Evolutionary conservation across 2,797 vertebrate species (phyloP).

Genomic region (Hipposideros larvatus): DNA sequence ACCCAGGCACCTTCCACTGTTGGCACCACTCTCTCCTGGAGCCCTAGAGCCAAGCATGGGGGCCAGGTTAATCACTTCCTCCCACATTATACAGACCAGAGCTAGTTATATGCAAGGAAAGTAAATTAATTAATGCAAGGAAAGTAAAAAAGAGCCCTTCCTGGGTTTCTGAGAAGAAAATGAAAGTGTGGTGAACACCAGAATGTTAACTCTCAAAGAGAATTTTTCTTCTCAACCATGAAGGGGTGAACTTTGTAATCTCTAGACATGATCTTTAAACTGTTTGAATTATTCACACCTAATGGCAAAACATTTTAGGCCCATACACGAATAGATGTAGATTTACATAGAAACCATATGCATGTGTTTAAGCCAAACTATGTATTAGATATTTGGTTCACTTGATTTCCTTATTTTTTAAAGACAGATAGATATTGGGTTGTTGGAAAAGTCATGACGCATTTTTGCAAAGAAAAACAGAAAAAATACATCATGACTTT

Average conservation of each 20-base stretch:
- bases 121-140: background rate
- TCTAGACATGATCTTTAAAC: background rate
- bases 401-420: slow-evolving; percentile 21
- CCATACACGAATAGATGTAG: background rate
- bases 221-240: background rate
- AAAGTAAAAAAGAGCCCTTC: background rate
- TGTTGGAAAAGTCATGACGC: too few relatives aligned
- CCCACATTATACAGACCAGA: background rate
- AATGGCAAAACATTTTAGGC: background rate
- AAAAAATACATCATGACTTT: too few relatives aligned
- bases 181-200: background rate
- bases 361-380: background rate
- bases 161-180: background rate
- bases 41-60: background rate
- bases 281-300: background rate
- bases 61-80: background rate
- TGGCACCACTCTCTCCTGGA: background rate
- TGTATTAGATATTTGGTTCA: background rate
- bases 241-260: background rate
- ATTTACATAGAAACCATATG: background rate
- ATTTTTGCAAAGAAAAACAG: too few relatives aligned
- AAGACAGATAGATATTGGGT: too few relatives aligned
- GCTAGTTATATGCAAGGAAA: background rate
- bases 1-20: background rate
- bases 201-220: background rate